Evolutionary conservation across 2,797 vertebrate genomes (phyloP), one percentile per base, ranked within the genome.

Genomic region (Myoxocephalus aenaeus): DNA sequence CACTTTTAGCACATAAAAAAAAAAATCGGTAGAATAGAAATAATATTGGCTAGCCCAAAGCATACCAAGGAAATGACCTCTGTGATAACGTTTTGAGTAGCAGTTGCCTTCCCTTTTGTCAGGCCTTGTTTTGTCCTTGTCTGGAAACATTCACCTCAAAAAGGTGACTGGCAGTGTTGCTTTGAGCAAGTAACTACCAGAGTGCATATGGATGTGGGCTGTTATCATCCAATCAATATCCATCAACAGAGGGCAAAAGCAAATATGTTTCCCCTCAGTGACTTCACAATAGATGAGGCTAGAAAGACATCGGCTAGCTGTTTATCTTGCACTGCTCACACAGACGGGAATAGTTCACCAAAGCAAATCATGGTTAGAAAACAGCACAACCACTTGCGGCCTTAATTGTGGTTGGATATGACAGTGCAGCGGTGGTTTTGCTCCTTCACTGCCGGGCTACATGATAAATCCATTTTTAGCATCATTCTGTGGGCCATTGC

Each of bases 191-290:
- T 89, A 82, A 86, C 79, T 70, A 85, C 51, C 73, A 73, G 62
- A 83, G 72, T 81, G 83, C 85, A 87, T 90, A 83, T 86, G 84
- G 84, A 89, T 72, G 83, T 64, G 75, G 75, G 73, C 82, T 80
- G 75, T 80, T 87, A 86, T 77, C 71, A 51, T 77, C 80, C 65
- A 79, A 91, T 92, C 91, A 77, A 92, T 91, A 92, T 70, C 89
- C 87, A 92, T 92, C 89, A 93, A 74, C 81, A 68, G 67, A 78
- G 79, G 80, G 69, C 84, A 81, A 76, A 75, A 79, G 86, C 79
- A 88, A 91, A 85, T 63, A 82, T 69, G 79, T 69, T 86, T 83
- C 80, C 79, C 85, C 81, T 90, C 81, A 76, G 84, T 73, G 80
- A 83, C 83, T 90, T 75, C 70, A 74, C 80, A 82, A 75, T 20